These are phyloP conservation scores for Phalacrocorax brasilianus DNA, from an alignment of 2,113 vertebrate species.

Conservation along the genomic window DNA sequence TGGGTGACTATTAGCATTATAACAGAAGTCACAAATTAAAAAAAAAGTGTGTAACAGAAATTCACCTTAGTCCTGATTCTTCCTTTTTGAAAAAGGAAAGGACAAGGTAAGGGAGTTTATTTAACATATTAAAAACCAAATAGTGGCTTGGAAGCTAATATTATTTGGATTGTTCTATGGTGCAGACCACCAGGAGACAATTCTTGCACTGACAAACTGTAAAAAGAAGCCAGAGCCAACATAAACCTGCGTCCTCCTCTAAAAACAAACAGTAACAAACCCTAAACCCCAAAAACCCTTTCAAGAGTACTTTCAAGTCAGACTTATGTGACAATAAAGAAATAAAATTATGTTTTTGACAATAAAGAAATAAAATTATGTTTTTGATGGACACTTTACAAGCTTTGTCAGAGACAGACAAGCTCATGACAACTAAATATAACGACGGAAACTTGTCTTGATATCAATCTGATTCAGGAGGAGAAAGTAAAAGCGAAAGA, in stretches of 20 bases:
- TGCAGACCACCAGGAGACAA: background rate
- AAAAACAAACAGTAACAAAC: background rate
- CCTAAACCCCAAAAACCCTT: no score
- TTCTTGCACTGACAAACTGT: background rate
- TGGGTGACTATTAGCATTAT: background rate
- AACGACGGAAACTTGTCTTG: background rate
- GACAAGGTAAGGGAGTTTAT: background rate
- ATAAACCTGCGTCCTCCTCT: background rate
- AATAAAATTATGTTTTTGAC: no score
- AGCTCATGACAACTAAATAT: background rate
- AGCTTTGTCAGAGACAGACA: background rate
- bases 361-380: background rate
- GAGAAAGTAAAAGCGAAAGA: background rate
- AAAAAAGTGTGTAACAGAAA: background rate
- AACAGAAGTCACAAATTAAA: background rate
- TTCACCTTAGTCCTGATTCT: background rate
- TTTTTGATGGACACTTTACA: background rate
- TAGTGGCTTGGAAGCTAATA: background rate
- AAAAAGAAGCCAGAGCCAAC: background rate
- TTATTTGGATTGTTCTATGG: background rate
- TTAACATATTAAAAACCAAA: background rate
- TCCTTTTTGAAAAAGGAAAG: background rate
- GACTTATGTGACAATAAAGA: background rate
- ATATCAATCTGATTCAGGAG: background rate
- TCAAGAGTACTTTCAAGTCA: background rate